These are phyloP conservation scores for Moxostoma hubbsi DNA, from an alignment of 2,797 vertebrate species.

Conservation along the genomic window DNA sequence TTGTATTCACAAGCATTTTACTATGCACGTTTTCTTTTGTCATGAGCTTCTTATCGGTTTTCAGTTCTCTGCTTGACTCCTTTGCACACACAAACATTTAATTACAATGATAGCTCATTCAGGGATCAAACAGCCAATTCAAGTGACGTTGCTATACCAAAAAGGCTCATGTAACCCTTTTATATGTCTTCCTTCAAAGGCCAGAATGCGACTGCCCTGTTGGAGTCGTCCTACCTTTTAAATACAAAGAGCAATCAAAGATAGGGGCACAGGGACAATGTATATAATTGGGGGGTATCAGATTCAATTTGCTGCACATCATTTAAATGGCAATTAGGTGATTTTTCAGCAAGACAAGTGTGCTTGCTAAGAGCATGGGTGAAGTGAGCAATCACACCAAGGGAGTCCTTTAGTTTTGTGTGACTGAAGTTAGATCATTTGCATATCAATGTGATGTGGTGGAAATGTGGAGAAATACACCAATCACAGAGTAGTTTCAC, in stretches of 20 bases:
- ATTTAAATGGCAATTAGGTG: slow-evolving; percentile 45
- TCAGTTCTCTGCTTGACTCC: slow-evolving; percentile 62
- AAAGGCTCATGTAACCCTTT: slow-evolving; percentile 34
- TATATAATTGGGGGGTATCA: slow-evolving; percentile 25
- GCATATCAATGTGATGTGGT: slow-evolving; percentile 36
- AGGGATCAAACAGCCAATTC: slow-evolving; percentile 43
- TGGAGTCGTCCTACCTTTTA: slow-evolving; percentile 30
- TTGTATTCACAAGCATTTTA: slow-evolving; percentile 59
- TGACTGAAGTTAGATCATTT: slow-evolving; percentile 32
- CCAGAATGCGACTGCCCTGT: neutral
- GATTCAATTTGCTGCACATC: slow-evolving; percentile 41
- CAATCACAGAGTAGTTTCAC: slow-evolving; percentile 30
- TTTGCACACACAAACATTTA: slow-evolving; percentile 54
- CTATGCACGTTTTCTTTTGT: slow-evolving; percentile 50
- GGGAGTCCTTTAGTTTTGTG: slow-evolving; percentile 35
- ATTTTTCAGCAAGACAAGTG: slow-evolving; percentile 24
- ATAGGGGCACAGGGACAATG: slow-evolving; percentile 24
- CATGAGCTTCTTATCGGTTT: slow-evolving; percentile 56
- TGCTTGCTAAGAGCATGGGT: slow-evolving; percentile 15
- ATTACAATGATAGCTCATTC: slow-evolving; percentile 49
- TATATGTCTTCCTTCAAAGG: slow-evolving; percentile 20
- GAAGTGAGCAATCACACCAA: slow-evolving; percentile 38
- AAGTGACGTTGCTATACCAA: slow-evolving; percentile 31
- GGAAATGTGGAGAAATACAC: slow-evolving; percentile 32
- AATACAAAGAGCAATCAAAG: slow-evolving; percentile 46